Conservation (phyloP, 2,888 invertebrate genomes). For the Rotaria magnacalcarata region DNA sequence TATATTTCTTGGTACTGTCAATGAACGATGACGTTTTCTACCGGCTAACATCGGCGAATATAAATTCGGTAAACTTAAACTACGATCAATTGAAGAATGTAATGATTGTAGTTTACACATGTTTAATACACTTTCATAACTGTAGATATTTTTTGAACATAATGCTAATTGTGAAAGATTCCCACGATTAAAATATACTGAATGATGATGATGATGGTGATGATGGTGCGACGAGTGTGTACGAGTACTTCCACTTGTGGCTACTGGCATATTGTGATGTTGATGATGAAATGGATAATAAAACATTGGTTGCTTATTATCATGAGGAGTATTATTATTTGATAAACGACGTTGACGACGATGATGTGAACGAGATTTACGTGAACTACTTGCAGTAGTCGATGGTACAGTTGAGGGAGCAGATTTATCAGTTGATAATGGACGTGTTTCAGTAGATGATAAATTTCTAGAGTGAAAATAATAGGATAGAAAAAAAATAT, state of each 20-base stretch:
- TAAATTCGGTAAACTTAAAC: conserved; percentile 23
- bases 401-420: not conserved
- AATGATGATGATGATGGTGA: not conserved
- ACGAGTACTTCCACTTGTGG: not conserved
- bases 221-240: not conserved
- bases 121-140: conserved; percentile 34
- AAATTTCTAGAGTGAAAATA: not conserved
- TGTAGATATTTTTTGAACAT: conserved; percentile 35
- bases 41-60: not conserved
- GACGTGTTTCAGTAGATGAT: not conserved
- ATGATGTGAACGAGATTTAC: not conserved
- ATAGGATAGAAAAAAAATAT: not conserved
- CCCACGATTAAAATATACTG: not conserved
- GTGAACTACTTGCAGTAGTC: not conserved
- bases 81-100: conserved; percentile 31
- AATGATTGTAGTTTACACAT: conserved; percentile 30
- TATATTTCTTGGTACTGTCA: not conserved
- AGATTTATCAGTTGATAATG: not conserved
- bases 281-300: conserved; percentile 36
- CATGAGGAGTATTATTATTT: not conserved
- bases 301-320: not conserved
- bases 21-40: not conserved
- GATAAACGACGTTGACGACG: not conserved
- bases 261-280: not conserved
- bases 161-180: conserved; percentile 30